A percentile compares a stretch with the other conserved stretches of the same genome.
These are phyloP conservation scores for Asarcornis scutulata DNA, from an alignment of 2,113 vertebrate species.

Conservation along the genomic window DNA sequence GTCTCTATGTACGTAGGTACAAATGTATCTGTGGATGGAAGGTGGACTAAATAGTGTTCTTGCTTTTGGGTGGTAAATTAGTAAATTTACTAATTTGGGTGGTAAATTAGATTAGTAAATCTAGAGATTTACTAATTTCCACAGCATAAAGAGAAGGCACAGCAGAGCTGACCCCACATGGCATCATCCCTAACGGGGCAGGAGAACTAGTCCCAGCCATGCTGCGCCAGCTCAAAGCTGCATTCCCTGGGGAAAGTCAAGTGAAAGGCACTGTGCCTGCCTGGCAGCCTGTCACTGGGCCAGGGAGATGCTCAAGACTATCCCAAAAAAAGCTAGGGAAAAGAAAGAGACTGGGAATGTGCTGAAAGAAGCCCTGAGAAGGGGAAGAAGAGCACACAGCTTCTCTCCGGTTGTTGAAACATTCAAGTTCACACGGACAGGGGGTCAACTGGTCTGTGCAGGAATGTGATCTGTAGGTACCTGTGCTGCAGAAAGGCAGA, in stretches of 20 bases:
- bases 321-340: not conserved
- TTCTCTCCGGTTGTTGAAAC: not conserved
- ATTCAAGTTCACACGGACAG: too few species aligned
- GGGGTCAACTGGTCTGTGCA: too few species aligned
- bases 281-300: not conserved
- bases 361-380: not conserved
- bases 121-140: not conserved
- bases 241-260: not conserved
- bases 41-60: not conserved
- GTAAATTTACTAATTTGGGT: too few species aligned
- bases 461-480: too few species aligned
- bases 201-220: not conserved
- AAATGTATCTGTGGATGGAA: not conserved
- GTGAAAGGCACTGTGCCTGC: not conserved
- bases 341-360: not conserved
- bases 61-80: not conserved
- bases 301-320: not conserved
- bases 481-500: too few species aligned
- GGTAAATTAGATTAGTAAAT: too few species aligned
- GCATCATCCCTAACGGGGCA: not conserved
- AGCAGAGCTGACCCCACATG: not conserved
- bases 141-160: not conserved
- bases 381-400: not conserved
- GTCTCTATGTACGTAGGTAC: not conserved
- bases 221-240: not conserved